Evolutionary conservation across 2,797 vertebrate species (phyloP).

Genomic region (Aselliscus stoliczkanus): DNA sequence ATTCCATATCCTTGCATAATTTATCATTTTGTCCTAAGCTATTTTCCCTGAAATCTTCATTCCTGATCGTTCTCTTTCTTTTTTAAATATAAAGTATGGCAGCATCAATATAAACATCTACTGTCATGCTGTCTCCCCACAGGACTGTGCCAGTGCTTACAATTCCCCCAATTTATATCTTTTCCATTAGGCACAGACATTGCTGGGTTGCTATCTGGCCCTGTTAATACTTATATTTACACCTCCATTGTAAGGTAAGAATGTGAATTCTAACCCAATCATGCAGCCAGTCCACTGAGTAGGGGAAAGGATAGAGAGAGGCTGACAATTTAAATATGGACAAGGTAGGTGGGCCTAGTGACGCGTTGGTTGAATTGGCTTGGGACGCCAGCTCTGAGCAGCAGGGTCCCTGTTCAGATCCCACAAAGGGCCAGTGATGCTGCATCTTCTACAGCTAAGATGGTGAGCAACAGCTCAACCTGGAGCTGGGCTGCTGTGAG

Average conservation of each 20-base stretch:
- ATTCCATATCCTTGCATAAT: neutral
- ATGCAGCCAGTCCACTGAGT: rapidly evolving
- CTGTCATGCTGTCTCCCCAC: neutral
- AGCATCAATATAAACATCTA: neutral
- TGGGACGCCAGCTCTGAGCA: too few species aligned
- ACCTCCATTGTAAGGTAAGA: neutral
- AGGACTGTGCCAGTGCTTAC: too few species aligned
- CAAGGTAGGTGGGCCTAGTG: too few species aligned
- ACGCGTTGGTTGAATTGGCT: too few species aligned
- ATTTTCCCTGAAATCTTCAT: neutral
- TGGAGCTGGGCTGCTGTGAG: too few species aligned
- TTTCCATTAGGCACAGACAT: neutral
- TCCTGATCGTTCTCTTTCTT: neutral
- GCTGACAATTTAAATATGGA: neutral
- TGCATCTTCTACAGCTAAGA: too few species aligned
- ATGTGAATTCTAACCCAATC: neutral
- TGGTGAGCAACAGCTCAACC: too few species aligned
- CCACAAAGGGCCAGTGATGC: too few species aligned
- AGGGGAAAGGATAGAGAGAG: neutral
- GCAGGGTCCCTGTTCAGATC: too few species aligned
- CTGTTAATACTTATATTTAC: neutral
- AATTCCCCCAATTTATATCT: too few species aligned
- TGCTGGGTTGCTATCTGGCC: neutral
- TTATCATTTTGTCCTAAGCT: neutral
- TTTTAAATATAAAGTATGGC: neutral